Percentiles rank a stretch among this genome's conserved stretches.
Evolutionary conservation across 2,888 invertebrate species (phyloP).

Genomic region (Pelosia muscerda): DNA sequence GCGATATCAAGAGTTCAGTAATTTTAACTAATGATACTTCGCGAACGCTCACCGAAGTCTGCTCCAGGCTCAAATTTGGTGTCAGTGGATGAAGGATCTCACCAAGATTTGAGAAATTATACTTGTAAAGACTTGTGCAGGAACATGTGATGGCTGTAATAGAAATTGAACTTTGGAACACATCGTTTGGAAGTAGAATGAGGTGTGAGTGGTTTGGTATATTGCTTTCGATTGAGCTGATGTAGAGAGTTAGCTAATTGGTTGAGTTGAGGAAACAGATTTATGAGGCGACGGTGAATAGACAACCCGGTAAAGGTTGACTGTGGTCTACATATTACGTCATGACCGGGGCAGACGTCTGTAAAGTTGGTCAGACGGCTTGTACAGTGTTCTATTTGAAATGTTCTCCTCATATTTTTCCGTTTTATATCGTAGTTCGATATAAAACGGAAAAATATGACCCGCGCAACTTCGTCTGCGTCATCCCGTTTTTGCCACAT

Average conservation of each 20-base stretch:
- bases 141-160: constrained; percentile 9
- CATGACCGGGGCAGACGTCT: too few relatives aligned
- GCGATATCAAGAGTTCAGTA: constrained; percentile 78
- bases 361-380: too few relatives aligned
- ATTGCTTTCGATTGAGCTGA: neutral
- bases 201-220: neutral
- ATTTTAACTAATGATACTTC: constrained; percentile 83
- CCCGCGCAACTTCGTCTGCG: too few relatives aligned
- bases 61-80: constrained; percentile 50
- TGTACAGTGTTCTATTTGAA: too few relatives aligned
- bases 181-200: constrained; percentile 2
- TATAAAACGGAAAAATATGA: too few relatives aligned
- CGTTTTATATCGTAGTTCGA: too few relatives aligned
- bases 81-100: constrained; percentile 55
- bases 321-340: too few relatives aligned
- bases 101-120: constrained; percentile 60
- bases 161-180: constrained; percentile 13
- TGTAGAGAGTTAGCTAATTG: neutral
- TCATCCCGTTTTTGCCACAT: too few relatives aligned
- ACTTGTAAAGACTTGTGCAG: constrained; percentile 40
- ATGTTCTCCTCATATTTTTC: too few relatives aligned
- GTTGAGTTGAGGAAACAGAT: neutral
- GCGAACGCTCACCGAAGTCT: constrained; percentile 56
- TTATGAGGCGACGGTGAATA: too few relatives aligned
- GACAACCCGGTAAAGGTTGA: too few relatives aligned